Base-by-base conservation (phyloP, 2,888 invertebrate genomes). In the Piscicola geometra region DNA sequence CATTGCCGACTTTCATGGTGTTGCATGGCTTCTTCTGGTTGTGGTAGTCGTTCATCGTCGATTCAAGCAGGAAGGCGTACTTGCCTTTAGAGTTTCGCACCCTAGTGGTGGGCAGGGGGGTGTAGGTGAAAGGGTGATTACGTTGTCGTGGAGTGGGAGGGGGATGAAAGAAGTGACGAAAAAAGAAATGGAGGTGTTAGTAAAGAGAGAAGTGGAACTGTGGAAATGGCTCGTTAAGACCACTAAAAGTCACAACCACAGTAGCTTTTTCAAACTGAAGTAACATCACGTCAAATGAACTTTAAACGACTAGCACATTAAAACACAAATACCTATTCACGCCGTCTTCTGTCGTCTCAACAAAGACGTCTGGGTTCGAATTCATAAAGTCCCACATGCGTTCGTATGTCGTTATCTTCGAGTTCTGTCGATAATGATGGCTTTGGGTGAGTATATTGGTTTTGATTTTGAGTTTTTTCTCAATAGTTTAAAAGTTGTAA, bases 331-430 rank as follows among this genome's bases (percentile, higher is more conserved):
- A 88, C 77, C 50, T 77, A 35, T 86, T 83, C 1, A 91, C 88
- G 0, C 92, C 93, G 78, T 88, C 88, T 25, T 90, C 89, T 81
- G 91, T 91, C 18, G 87, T 87, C 3, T 81, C 79, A 1, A 85
- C 85, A 84, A 96, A 94, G 0, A 96, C 94, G 0, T 91, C 89
- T 0, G 95, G 94, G 68, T 91, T 89, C 3, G 93, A 83, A 0
- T 92, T 92, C 97, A 97, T 98, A 81, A 92, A 91, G 0, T 92
- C 91, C 93, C 94, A 97, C 94, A 98, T 97, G 50, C 92, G 89
- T 85, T 93, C 92, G 86, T 96, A 97, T 12, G 93, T 93, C 0
- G 93, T 91, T 81, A 94, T 93, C 86, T 94, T 94, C 0, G 96
- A 95, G 82, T 94, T 83, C 87, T 87, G 78, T n/a, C n/a, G n/a